phyloP scores from a whole-genome alignment of 2,888 invertebrate species.

The Caenorhabditis doughertyi region DNA sequence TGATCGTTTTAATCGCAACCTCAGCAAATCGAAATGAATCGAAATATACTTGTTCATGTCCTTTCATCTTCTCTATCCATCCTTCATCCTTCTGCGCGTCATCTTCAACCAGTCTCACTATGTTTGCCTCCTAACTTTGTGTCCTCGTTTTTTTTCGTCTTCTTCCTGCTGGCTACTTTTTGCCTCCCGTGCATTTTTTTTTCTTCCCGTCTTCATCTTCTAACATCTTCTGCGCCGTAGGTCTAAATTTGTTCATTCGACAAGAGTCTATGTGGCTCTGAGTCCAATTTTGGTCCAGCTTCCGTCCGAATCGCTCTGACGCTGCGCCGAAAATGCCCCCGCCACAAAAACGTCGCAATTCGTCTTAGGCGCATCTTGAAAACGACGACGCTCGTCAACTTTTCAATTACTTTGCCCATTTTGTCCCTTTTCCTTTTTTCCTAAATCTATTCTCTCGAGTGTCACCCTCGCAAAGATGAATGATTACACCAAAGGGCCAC shows the following conservation, averaged over 20 bases:
- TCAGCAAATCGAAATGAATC: neutral
- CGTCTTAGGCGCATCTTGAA: conserved; percentile 58
- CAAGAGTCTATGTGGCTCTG: conserved; percentile 11
- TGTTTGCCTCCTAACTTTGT: conserved; percentile 45
- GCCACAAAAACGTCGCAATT: conserved; percentile 52
- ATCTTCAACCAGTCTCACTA: conserved; percentile 44
- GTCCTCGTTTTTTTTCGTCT: conserved; percentile 41
- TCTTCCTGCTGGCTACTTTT: conserved; percentile 28
- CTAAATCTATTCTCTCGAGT: conserved; percentile 61
- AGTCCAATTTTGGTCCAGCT: conserved; percentile 34
- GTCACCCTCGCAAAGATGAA: conserved; percentile 60
- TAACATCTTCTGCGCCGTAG: conserved; percentile 18
- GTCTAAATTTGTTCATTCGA: conserved; percentile 48
- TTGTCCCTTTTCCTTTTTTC: conserved; percentile 40
- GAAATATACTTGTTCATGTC: conserved; percentile 37
- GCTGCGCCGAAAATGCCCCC: conserved; percentile 7
- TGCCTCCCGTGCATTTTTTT: conserved; percentile 40
- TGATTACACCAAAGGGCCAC: conserved; percentile 61
- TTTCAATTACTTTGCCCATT: conserved; percentile 62
- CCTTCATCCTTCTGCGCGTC: conserved; percentile 43
- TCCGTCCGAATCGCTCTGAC: conserved; percentile 31
- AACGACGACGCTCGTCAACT: conserved; percentile 64
- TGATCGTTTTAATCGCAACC: neutral
- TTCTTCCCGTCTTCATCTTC: conserved; percentile 13
- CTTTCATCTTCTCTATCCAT: conserved; percentile 46